phyloP scores from a whole-genome alignment of 1,140 invertebrate species.

The Globodera rostochiensis region DNA sequence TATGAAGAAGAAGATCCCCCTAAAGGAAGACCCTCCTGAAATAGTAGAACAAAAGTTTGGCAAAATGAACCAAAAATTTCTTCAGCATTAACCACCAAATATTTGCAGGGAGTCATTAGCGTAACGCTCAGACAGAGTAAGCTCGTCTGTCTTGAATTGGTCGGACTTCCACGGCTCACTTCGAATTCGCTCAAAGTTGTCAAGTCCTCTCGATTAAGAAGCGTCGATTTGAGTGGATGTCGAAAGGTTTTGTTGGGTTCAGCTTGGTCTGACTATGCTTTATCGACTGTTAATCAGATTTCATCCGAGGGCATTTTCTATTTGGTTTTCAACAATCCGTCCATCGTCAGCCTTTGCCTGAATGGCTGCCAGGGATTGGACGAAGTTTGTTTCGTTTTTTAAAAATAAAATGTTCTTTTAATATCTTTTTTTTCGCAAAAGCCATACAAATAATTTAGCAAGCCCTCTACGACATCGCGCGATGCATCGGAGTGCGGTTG shows the following conservation, averaged over 20 bases:
- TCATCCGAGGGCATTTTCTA: slow-evolving; percentile 56
- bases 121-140: slow-evolving; percentile 46
- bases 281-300: slow-evolving; percentile 42
- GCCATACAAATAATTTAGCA: slow-evolving; percentile 20
- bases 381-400: slow-evolving; percentile 29
- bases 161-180: slow-evolving; percentile 51
- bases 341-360: slow-evolving; percentile 54
- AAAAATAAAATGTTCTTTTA: not conserved
- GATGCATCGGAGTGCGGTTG: slow-evolving; percentile 57
- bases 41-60: too few relatives aligned
- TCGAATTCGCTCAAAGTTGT: slow-evolving; percentile 48
- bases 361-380: slow-evolving; percentile 59
- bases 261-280: not conserved
- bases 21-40: too few relatives aligned
- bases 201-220: slow-evolving; percentile 46
- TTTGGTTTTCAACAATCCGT: slow-evolving; percentile 57
- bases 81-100: not conserved
- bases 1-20: too few relatives aligned
- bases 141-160: slow-evolving; percentile 49
- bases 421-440: not conserved
- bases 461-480: slow-evolving; percentile 61
- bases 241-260: slow-evolving; percentile 39
- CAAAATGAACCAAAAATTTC: too few relatives aligned
- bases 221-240: slow-evolving; percentile 62
- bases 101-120: slow-evolving; percentile 48